Conservation (phyloP, 2,888 invertebrate species). For the Lasius platythorax region DNA sequence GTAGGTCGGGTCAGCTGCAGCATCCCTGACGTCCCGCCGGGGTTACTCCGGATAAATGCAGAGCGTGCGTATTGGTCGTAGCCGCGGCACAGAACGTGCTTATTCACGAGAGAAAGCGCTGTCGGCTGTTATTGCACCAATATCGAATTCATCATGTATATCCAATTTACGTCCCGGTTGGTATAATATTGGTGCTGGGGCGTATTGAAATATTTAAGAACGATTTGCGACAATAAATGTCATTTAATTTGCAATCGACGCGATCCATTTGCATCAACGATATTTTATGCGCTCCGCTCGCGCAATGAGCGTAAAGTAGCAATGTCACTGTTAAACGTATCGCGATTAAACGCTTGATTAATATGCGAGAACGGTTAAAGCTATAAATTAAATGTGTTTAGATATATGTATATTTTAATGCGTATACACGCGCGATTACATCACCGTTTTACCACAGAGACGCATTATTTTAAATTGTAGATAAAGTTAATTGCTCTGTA, state of each 20-base stretch:
- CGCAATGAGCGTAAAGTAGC: slow-evolving; percentile 60
- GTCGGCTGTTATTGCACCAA: slow-evolving; percentile 61
- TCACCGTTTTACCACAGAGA: neutral
- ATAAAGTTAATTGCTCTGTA: neutral
- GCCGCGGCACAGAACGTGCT: slow-evolving; percentile 60
- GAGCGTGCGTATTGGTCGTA: slow-evolving; percentile 64
- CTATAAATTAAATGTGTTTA: slow-evolving; percentile 2
- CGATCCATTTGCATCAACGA: slow-evolving; percentile 48
- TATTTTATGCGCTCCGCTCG: slow-evolving; percentile 20
- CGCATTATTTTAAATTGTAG: slow-evolving; percentile 1
- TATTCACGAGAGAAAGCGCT: slow-evolving; percentile 65
- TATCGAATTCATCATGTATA: slow-evolving; percentile 47
- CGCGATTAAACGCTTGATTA: slow-evolving; percentile 67
- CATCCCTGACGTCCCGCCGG: slow-evolving; percentile 78
- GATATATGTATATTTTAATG: neutral
- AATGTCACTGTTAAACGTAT: slow-evolving; percentile 64
- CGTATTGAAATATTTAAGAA: slow-evolving; percentile 47
- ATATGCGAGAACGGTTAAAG: slow-evolving; percentile 63
- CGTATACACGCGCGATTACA: neutral
- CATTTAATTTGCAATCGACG: slow-evolving; percentile 34
- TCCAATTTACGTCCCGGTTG: slow-evolving; percentile 37
- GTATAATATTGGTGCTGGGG: neutral
- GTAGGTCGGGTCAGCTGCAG: slow-evolving; percentile 85
- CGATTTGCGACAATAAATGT: slow-evolving; percentile 31
- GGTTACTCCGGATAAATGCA: slow-evolving; percentile 66